Percentiles rank a stretch among this genome's conserved stretches.
Evolutionary conservation across 1,140 invertebrate genomes (phyloP).

Genomic region (Drosophila repletoides): DNA sequence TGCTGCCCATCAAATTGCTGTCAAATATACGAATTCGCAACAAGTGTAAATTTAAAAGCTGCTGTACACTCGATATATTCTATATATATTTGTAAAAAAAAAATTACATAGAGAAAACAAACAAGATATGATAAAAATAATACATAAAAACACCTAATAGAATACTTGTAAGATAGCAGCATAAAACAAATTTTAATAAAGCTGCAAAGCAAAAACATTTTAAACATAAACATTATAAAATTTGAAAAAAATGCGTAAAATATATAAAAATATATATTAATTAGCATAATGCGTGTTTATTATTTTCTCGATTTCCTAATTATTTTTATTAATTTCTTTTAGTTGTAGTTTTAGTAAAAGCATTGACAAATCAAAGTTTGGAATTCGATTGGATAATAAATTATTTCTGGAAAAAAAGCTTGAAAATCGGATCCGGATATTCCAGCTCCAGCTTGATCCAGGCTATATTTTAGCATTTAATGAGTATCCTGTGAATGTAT

Average conservation of each 20-base stretch:
- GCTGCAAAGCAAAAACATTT: conserved; percentile 59
- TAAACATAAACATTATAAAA: neutral
- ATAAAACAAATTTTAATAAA: conserved; percentile 54
- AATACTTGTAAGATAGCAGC: conserved; percentile 33
- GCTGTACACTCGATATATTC: conserved; percentile 18
- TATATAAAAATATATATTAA: neutral
- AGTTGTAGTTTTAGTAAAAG: conserved; percentile 25
- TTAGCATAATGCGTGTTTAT: conserved; percentile 17
- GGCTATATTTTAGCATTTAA: no score
- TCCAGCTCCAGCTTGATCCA: neutral
- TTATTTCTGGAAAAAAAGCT: neutral
- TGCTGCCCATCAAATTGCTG: conserved; percentile 61
- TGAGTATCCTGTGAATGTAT: no score
- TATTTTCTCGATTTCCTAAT: conserved; percentile 17
- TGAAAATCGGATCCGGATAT: neutral
- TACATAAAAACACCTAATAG: conserved; percentile 17
- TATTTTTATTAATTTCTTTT: no score
- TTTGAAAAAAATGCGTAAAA: neutral
- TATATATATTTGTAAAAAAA: conserved; percentile 34
- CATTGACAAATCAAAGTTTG: conserved; percentile 71
- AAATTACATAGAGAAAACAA: conserved; percentile 23
- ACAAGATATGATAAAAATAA: conserved; percentile 15
- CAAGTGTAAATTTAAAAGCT: conserved; percentile 58
- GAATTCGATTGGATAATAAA: conserved; percentile 4
- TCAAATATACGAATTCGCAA: conserved; percentile 55